These are phyloP conservation scores for Chrysolina americana DNA, from an alignment of 2,888 invertebrate genomes.

Conservation along the genomic window DNA sequence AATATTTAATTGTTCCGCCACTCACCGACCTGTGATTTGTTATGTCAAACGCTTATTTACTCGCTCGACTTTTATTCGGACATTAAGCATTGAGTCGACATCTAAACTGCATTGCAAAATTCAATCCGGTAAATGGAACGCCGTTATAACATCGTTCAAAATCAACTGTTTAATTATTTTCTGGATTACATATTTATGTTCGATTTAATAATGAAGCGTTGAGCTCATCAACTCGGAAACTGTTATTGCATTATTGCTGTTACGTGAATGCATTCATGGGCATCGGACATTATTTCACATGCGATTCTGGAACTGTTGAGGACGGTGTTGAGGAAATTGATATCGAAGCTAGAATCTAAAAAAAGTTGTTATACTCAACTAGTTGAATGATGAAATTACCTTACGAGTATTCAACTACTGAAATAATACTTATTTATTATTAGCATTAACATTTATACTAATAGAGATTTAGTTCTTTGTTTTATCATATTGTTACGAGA, in stretches of 20 bases:
- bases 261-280: constrained; percentile 34
- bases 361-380: too few relatives aligned
- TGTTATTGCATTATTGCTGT: constrained; percentile 36
- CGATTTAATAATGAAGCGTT: constrained; percentile 40
- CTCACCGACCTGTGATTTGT: constrained; percentile 66
- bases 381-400: too few relatives aligned
- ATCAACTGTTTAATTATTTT: constrained; percentile 47
- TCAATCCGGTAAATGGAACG: constrained; percentile 49
- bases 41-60: constrained; percentile 67
- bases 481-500: too few relatives aligned
- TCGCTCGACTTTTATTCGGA: constrained; percentile 56
- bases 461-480: too few relatives aligned
- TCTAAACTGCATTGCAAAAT: constrained; percentile 54
- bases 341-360: too few relatives aligned
- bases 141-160: constrained; percentile 43
- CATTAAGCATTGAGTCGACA: constrained; percentile 57
- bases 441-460: too few relatives aligned
- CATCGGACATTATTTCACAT: constrained; percentile 33
- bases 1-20: constrained; percentile 71
- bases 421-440: too few relatives aligned
- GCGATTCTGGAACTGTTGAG: background rate
- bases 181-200: constrained; percentile 45
- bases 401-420: too few relatives aligned
- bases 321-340: too few relatives aligned
- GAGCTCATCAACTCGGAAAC: constrained; percentile 37